phyloP scores from a whole-genome alignment of 2,113 vertebrate genomes.

The Drymodes brunneopygia region DNA sequence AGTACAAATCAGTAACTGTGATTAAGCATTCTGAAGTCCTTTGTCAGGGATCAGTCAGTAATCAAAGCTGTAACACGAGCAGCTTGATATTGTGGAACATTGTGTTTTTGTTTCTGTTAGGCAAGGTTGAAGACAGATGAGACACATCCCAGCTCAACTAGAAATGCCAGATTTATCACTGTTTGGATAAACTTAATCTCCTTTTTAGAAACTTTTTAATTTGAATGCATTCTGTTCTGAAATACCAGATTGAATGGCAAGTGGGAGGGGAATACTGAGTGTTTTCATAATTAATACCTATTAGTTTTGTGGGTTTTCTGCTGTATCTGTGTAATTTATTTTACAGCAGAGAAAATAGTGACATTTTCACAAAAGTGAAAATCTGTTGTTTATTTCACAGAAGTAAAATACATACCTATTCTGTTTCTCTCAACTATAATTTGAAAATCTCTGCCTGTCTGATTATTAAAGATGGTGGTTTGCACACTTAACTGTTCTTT shows the following conservation, averaged over 20 bases:
- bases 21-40: neutral
- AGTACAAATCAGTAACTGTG: neutral
- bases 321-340: neutral
- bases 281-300: neutral
- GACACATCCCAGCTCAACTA: neutral
- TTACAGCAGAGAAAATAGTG: neutral
- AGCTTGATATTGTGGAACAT: neutral
- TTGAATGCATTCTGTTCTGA: neutral
- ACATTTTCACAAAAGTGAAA: neutral
- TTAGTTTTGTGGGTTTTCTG: neutral
- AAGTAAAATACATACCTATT: neutral
- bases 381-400: neutral
- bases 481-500: neutral
- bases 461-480: neutral
- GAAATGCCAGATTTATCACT: neutral
- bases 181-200: neutral
- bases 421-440: neutral
- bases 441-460: neutral
- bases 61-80: neutral
- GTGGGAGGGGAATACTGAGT: neutral
- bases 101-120: neutral
- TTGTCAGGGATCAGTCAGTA: neutral
- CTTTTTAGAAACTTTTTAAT: neutral
- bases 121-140: neutral
- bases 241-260: neutral